Base-by-base conservation (phyloP, 2,113 vertebrate species). In the Apteryx mantelli region DNA sequence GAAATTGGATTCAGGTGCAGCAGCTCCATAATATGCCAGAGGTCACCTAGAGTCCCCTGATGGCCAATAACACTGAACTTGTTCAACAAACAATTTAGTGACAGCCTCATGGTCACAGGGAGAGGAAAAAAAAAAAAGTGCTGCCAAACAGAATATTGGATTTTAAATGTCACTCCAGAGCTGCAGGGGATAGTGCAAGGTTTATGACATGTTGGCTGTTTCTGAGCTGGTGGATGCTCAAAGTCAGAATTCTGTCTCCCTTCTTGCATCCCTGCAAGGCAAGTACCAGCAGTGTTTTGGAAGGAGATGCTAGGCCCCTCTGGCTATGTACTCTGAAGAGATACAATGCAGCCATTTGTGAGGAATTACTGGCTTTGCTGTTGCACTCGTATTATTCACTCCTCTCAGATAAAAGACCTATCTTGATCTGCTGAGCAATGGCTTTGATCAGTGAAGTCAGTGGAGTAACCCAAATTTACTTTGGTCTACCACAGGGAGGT, bases 71-170 rank as follows among this genome's bases (percentile, higher is more conserved):
- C 83, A 92, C 79, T 64, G 89, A 95, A 95, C 92, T 94, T 96
- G 93, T 96, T 96, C 79, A 92, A 95, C 95, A 97, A 97, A 96
- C 94, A 97, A 95, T 95, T 95, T 95, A 96, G 93, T 85, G 89
- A 92, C 95, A 95, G 93, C 88, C 75, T 88, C 71, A 46, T 5
- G 48, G 92, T 78, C 1, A 0, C 38, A 78, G 78, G 64, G 71
- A 86, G 61, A 32, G 34, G 18, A 60, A 21, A 5, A 10, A 24
- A 8, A 12, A 70, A 53, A 9, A 88, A 91, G 55, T 46, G 83
- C 95, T 89, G 92, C 91, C 86, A 79, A 79, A 75, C n/a, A 36
- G 61, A 94, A 89, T 89, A 96, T 89, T 95, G 88, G 74, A 94
- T 98, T 97, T 96, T 95, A 97, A 96, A 96, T 95, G 96, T 93